Percentiles rank a stretch among this genome's conserved stretches.
Evolutionary conservation across 2,113 vertebrate genomes (phyloP).

Genomic region (Calyptomena viridis): DNA sequence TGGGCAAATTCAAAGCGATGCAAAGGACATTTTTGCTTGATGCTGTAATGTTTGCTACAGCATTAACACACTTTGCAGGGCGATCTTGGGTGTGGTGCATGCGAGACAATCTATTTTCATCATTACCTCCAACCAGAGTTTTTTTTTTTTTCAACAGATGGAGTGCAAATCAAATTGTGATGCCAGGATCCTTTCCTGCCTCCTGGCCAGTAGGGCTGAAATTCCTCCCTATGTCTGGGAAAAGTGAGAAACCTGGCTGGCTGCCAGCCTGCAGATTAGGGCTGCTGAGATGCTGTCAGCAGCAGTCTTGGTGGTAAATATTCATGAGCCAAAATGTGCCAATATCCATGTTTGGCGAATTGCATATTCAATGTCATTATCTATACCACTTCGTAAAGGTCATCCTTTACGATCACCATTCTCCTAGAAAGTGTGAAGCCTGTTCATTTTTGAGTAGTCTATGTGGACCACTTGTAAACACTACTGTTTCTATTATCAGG

Average conservation of each 20-base stretch:
- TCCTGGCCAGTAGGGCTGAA: background rate
- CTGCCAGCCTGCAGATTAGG: conserved; percentile 33
- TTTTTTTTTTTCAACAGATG: background rate
- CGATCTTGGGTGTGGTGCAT: background rate
- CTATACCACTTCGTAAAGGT: conserved; percentile 42
- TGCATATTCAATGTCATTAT: conserved; percentile 45
- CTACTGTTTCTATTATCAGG: conserved; percentile 24
- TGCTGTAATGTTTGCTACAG: background rate
- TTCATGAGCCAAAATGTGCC: conserved; percentile 52
- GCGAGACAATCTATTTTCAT: background rate
- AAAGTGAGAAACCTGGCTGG: conserved; percentile 15
- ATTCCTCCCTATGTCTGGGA: background rate
- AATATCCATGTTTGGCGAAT: conserved; percentile 17
- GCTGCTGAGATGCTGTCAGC: conserved; percentile 38
- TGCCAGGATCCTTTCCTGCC: background rate
- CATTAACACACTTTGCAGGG: background rate
- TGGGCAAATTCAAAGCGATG: background rate
- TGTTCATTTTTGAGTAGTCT: background rate
- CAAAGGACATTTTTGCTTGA: background rate
- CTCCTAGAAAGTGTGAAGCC: background rate
- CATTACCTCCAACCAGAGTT: background rate
- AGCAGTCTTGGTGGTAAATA: conserved; percentile 57
- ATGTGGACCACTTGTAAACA: background rate
- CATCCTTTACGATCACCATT: too few species aligned
- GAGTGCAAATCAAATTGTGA: background rate